Evolutionary conservation across 2,797 vertebrate genomes (phyloP).

Genomic region (Pitangus sulphuratus): DNA sequence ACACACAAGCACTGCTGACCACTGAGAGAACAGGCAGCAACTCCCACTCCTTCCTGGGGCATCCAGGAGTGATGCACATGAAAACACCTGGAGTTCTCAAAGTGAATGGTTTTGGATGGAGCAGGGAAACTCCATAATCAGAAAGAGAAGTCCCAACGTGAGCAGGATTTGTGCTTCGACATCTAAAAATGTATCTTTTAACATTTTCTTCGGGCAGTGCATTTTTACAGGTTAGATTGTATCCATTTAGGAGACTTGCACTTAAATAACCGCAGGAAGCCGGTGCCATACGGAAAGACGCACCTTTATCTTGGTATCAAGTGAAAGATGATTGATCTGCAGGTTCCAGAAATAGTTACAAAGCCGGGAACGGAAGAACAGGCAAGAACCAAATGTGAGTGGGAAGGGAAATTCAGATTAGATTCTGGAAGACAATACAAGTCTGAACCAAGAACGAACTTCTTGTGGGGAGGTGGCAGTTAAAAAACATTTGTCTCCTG

Average conservation of each 20-base stretch:
- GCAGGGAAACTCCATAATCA: not conserved
- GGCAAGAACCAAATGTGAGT: conserved; percentile 3
- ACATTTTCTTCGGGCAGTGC: not conserved
- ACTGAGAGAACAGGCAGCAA: not conserved
- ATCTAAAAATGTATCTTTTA: rapidly evolving
- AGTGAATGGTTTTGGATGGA: rapidly evolving
- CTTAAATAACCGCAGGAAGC: not conserved
- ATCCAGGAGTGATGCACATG: not conserved
- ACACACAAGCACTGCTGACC: not conserved
- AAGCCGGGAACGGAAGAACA: conserved; percentile 46
- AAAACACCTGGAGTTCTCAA: not conserved
- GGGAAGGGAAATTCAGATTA: conserved; percentile 64
- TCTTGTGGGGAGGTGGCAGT: not conserved
- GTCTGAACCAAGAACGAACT: conserved; percentile 22
- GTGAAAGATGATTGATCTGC: conserved; percentile 43
- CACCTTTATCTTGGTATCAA: conserved; percentile 25
- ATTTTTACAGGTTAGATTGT: not conserved
- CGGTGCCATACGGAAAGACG: not conserved
- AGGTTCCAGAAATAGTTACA: conserved; percentile 47
- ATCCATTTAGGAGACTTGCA: not conserved
- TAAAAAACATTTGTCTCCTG: conserved; percentile 22
- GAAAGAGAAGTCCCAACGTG: not conserved
- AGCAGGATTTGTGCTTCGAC: not conserved
- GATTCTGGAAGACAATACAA: conserved; percentile 55
- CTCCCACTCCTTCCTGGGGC: not conserved